Base-by-base conservation (phyloP, 2,888 invertebrate species). In the Ectropis crepuscularia region DNA sequence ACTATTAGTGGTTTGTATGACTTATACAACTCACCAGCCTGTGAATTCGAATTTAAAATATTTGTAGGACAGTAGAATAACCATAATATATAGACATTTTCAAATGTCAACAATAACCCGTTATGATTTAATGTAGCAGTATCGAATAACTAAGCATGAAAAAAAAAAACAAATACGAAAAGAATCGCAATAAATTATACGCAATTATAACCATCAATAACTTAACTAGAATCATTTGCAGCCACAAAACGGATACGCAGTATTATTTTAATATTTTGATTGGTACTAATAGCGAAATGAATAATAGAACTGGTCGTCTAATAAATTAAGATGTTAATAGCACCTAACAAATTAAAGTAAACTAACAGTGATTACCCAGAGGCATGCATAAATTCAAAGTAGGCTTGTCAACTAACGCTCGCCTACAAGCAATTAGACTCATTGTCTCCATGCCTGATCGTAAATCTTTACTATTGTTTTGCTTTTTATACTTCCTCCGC, bases 391-490 rank as follows among this genome's bases (percentile, higher is more conserved):
- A 53, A 49, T 59, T 58, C 46, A 63, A 42, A 63, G 57, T 57
- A 65, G 57, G 57, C 68, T 69, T 68, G 69, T 68, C 70, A 67
- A 67, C 64, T 53, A 66, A 71, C 68, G 66, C 70, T 78, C 81
- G 81, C 81, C 81, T 81, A 81, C 81, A 69, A 74, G 69, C 79
- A 90, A 90, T 90, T 88, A 88, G 78, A 78, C 77, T 78, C 79
- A 88, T 90, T 89, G 90, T 90, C 78, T 80, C 74, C 73, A 67
- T 72, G 76, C 77, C 72, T 75, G 80, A 81, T 77, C 79, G 74
- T 82, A 79, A 81, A 81, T 78, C 73, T 78, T 78, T 71, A 73
- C 73, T 75, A 82, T 85, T 86, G 80, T 85, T 74, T 74, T 66
- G 69, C 68, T 80, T 75, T 79, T 83, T 80, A 82, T 74, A 65